phyloP scores from a whole-genome alignment of 2,888 invertebrate genomes.

The Heliconius ismenius region DNA sequence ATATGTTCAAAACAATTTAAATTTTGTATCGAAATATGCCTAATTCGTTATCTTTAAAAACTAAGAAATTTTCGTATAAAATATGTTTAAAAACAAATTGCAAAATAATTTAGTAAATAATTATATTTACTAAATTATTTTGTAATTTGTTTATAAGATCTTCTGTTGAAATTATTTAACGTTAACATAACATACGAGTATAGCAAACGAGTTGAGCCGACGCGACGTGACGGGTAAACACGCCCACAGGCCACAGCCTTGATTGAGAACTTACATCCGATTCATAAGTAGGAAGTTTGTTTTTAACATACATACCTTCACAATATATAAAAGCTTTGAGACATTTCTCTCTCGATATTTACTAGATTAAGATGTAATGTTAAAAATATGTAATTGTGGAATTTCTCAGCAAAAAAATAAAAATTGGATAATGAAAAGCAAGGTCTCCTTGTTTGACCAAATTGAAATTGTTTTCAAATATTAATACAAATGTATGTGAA shows the following conservation, averaged over 20 bases:
- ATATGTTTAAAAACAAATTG: no score
- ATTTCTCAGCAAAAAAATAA: no score
- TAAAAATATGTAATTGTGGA: no score
- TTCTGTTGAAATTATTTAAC: constrained; percentile 39
- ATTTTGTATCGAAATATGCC: no score
- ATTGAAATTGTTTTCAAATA: not conserved
- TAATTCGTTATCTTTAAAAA: no score
- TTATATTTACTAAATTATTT: no score
- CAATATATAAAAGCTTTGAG: not conserved
- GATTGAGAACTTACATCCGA: constrained; percentile 46
- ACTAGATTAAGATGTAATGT: not conserved
- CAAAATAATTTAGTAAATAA: not conserved
- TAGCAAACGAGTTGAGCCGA: constrained; percentile 29
- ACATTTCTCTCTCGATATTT: constrained; percentile 10
- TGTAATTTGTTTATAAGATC: no score
- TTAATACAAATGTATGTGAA: not conserved
- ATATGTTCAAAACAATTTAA: no score
- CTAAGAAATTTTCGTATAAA: no score
- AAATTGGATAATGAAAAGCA: not conserved
- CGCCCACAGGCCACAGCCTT: constrained; percentile 39
- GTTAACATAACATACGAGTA: constrained; percentile 27
- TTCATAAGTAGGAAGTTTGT: constrained; percentile 44
- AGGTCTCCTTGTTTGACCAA: not conserved
- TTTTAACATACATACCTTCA: constrained; percentile 9
- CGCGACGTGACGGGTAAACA: constrained; percentile 36